Conservation (phyloP, 2,888 invertebrate species). For the Xanthorhoe spadicearia region DNA sequence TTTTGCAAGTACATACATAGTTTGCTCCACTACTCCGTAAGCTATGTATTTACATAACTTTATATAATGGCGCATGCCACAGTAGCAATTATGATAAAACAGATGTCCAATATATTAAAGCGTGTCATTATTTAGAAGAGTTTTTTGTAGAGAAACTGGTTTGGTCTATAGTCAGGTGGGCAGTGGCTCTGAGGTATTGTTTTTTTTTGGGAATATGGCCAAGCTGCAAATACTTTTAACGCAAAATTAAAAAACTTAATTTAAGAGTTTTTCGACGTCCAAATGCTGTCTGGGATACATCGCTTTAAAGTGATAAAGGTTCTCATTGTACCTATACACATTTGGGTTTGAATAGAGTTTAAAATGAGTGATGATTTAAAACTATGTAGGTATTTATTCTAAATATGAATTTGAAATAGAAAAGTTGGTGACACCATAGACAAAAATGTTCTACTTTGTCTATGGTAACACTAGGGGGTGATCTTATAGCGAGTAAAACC, state of each 20-base stretch:
- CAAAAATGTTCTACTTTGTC: no score
- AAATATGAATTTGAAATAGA: no score
- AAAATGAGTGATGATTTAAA: no score
- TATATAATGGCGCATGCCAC: conserved; percentile 28
- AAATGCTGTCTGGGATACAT: no score
- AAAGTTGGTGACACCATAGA: no score
- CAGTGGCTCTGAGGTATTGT: neutral
- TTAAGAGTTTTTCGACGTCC: no score
- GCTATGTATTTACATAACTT: conserved; percentile 22
- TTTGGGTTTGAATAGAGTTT: no score
- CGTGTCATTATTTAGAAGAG: conserved; percentile 17
- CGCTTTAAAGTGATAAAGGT: no score
- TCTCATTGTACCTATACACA: no score
- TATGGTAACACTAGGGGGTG: no score
- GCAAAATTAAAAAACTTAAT: neutral
- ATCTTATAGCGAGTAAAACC: no score
- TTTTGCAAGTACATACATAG: neutral
- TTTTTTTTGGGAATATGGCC: neutral
- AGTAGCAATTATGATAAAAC: conserved; percentile 28
- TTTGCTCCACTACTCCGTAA: conserved; percentile 8
- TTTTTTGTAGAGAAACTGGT: conserved; percentile 28
- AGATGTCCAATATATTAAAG: conserved; percentile 38
- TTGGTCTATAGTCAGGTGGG: conserved; percentile 26
- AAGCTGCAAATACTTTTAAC: neutral
- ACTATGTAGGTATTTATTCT: no score